Conservation (phyloP, 2,797 vertebrate genomes). For the Capromys pilorides region DNA sequence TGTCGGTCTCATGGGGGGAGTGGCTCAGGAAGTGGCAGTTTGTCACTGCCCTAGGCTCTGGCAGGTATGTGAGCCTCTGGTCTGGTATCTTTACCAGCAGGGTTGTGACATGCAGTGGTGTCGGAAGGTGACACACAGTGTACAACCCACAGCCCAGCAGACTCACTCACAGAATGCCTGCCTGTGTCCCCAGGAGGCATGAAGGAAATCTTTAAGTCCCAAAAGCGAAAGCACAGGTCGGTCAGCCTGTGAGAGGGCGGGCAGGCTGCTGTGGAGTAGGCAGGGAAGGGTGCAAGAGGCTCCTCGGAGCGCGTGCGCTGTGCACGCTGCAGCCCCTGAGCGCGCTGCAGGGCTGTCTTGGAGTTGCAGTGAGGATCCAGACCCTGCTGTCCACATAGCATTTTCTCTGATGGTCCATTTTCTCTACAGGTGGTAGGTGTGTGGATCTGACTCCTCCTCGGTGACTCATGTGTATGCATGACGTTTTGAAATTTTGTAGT, state of each 20-base stretch:
- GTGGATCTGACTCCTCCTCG: not conserved
- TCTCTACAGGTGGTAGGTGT: too few species aligned
- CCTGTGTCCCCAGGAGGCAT: not conserved
- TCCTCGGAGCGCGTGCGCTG: not conserved
- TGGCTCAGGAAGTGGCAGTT: rapidly evolving
- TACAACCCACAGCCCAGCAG: too few species aligned
- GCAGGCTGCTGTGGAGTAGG: rapidly evolving
- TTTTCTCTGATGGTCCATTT: rapidly evolving
- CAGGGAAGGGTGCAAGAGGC: rapidly evolving
- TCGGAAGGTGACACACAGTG: not conserved
- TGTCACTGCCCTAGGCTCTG: not conserved
- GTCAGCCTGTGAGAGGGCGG: rapidly evolving
- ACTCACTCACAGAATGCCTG: not conserved
- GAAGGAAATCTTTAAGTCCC: not conserved
- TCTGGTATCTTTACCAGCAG: not conserved
- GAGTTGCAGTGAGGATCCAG: too few species aligned
- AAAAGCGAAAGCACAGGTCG: rapidly evolving
- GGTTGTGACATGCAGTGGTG: not conserved
- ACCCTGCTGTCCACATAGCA: not conserved
- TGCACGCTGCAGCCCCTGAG: too few species aligned
- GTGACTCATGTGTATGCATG: not conserved
- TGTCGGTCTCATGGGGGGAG: not conserved
- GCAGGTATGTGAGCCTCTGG: not conserved
- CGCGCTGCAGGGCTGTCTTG: not conserved
- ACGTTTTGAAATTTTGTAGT: slow-evolving; percentile 17